Percentiles rank a stretch among this genome's conserved stretches.
phyloP scores from a whole-genome alignment of 35 echinoderm and acorn worm genomes.

The Lytechinus variegatus region DNA sequence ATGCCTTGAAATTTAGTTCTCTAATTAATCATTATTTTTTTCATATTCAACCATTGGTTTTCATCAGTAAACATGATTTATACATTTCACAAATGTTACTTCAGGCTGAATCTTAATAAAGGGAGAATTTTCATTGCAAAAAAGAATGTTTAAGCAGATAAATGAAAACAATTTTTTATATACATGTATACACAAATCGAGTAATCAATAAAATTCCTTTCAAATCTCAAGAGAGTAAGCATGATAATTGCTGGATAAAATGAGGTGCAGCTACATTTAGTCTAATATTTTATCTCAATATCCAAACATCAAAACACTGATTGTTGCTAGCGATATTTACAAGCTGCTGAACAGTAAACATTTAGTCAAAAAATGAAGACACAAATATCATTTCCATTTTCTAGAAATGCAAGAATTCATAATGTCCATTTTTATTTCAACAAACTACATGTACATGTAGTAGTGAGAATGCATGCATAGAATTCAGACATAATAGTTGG shows the following conservation, averaged over 20 bases:
- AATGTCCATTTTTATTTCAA: neutral
- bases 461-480: neutral
- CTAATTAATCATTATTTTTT: no score
- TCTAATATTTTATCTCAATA: neutral
- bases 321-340: neutral
- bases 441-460: neutral
- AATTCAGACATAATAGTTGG: neutral
- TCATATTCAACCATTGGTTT: no score
- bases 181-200: neutral
- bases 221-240: neutral
- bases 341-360: neutral
- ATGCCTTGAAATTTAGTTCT: no score
- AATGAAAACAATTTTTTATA: neutral
- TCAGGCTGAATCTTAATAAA: no score
- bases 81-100: no score
- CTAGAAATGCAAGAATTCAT: conserved; percentile 5
- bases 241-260: neutral
- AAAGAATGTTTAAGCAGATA: no score
- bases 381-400: neutral
- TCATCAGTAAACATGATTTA: no score
- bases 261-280: neutral
- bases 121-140: no score
- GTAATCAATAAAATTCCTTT: neutral
- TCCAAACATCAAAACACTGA: neutral
- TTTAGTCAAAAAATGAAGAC: neutral